phyloP scores from a whole-genome alignment of 2,797 vertebrate genomes.

The Alfaro cultratus region DNA sequence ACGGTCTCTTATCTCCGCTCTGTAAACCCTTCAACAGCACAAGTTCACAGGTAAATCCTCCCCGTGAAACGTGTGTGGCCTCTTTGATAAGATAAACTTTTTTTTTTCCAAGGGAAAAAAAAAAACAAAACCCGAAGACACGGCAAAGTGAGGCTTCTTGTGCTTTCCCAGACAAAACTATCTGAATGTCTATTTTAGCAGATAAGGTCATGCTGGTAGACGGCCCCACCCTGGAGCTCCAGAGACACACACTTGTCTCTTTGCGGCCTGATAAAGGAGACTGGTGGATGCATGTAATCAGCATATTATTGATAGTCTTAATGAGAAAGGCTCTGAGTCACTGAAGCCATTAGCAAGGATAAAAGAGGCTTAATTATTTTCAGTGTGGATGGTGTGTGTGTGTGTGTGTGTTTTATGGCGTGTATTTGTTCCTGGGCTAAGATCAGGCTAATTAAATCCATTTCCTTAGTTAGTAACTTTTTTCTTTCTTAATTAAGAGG shows the following conservation, averaged over 20 bases:
- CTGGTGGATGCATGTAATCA: constrained; percentile 75
- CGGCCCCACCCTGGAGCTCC: constrained; percentile 42
- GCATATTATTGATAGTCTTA: constrained; percentile 84
- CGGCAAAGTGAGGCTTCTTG: constrained; percentile 25
- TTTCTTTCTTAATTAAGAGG: constrained; percentile 78
- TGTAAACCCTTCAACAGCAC: constrained; percentile 48
- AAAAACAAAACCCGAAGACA: constrained; percentile 33
- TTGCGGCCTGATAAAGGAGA: constrained; percentile 70
- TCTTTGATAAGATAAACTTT: constrained; percentile 44
- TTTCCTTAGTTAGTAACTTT: constrained; percentile 78
- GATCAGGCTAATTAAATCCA: constrained; percentile 83
- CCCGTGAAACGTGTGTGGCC: constrained; percentile 30
- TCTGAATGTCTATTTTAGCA: constrained; percentile 51
- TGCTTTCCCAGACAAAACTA: constrained; percentile 46
- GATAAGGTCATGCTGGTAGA: constrained; percentile 57
- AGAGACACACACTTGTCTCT: constrained; percentile 60
- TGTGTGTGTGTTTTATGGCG: constrained; percentile 49
- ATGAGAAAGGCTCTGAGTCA: constrained; percentile 79
- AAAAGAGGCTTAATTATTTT: constrained; percentile 82
- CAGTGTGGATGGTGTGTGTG: constrained; percentile 62
- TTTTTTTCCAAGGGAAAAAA: background rate
- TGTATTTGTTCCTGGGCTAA: constrained; percentile 59
- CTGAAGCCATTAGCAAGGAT: constrained; percentile 79
- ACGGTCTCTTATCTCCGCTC: constrained; percentile 40
- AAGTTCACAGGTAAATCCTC: constrained; percentile 49